Conservation (phyloP, 2,797 vertebrate species). For the Tenualosa ilisha region DNA sequence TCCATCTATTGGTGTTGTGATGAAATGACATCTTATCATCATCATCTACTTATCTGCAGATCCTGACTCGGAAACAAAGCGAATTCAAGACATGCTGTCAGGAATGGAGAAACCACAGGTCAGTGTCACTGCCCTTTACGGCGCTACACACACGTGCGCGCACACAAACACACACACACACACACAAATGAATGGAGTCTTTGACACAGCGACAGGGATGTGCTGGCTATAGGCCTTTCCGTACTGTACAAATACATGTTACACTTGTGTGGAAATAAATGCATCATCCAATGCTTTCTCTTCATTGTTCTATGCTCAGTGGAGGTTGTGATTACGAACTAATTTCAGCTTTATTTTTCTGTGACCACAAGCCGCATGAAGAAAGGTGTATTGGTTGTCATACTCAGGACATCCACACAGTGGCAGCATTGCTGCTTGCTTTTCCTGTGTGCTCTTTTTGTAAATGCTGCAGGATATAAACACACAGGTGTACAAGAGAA, state of each 20-base stretch:
- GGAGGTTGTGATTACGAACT: not conserved
- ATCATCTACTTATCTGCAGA: constrained; percentile 75
- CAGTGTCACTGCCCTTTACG: constrained; percentile 58
- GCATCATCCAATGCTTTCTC: too few relatives aligned
- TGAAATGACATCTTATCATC: constrained; percentile 29
- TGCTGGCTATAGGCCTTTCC: not conserved
- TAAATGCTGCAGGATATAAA: not conserved
- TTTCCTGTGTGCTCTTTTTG: not conserved
- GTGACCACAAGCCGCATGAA: not conserved
- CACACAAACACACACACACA: not conserved
- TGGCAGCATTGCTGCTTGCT: constrained; percentile 38
- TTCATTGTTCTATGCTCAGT: not conserved
- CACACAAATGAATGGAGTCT: not conserved
- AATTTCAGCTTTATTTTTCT: not conserved
- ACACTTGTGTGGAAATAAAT: not conserved
- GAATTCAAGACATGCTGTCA: constrained; percentile 92
- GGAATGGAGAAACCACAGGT: constrained; percentile 97
- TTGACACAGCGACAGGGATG: not conserved
- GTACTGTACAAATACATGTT: not conserved
- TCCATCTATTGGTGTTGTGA: constrained; percentile 7
- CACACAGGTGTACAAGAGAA: not conserved
- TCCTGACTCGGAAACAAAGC: constrained; percentile 92
- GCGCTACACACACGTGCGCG: not conserved
- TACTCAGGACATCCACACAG: constrained; percentile 32
- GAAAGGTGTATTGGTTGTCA: not conserved